These are phyloP conservation scores for Luscinia megarhynchos DNA, from an alignment of 2,797 vertebrate species.

Conservation along the genomic window DNA sequence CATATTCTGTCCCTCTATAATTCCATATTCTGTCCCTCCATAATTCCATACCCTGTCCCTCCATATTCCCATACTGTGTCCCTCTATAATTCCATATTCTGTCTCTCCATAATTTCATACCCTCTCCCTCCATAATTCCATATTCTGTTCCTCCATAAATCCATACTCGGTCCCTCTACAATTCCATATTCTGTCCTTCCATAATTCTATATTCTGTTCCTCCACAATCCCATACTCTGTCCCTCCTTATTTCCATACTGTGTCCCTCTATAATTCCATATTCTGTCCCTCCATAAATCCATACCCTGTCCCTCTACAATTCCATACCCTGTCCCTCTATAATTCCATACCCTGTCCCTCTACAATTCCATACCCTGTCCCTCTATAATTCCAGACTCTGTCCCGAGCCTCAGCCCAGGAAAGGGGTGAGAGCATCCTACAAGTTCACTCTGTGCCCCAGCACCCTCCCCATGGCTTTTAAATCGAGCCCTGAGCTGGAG, in stretches of 20 bases:
- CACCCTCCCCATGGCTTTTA: not conserved
- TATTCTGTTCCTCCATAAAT: too few relatives aligned
- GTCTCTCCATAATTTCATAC: not conserved
- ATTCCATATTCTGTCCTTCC: fast-evolving
- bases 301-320: too few relatives aligned
- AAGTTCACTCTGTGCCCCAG: not conserved
- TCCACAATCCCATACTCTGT: not conserved
- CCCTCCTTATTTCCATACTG: too few relatives aligned
- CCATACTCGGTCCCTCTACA: too few relatives aligned
- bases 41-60: not conserved
- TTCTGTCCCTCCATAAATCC: too few relatives aligned
- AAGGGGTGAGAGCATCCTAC: not conserved
- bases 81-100: not conserved
- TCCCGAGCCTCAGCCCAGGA: fast-evolving
- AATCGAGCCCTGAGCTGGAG: not conserved
- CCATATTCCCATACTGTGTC: too few relatives aligned
- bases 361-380: not conserved
- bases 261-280: too few relatives aligned
- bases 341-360: too few relatives aligned
- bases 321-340: not conserved
- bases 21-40: fast-evolving
- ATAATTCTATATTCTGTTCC: too few relatives aligned
- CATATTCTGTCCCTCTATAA: fast-evolving
- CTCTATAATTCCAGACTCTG: not conserved
- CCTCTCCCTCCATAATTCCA: fast-evolving